Conservation (phyloP, 1,140 invertebrate genomes). For the Macrobrachium rosenbergii region DNA sequence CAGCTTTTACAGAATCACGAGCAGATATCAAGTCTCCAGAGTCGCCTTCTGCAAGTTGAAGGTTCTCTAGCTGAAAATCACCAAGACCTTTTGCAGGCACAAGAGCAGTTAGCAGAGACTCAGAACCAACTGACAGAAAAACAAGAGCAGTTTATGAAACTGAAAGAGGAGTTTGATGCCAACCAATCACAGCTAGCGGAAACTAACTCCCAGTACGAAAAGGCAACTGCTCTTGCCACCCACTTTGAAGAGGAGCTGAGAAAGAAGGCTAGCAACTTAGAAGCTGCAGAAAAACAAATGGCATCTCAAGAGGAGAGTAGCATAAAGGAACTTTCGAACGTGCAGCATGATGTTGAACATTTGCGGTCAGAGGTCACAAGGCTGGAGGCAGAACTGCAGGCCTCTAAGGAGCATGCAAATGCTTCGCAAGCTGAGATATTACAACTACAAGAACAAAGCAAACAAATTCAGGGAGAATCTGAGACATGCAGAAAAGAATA, state of each 20-base stretch:
- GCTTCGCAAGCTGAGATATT: slow-evolving; percentile 28
- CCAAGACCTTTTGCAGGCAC: slow-evolving; percentile 16
- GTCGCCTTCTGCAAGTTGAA: slow-evolving; percentile 37
- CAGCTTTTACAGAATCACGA: slow-evolving; percentile 29
- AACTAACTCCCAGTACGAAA: slow-evolving; percentile 38
- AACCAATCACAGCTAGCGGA: slow-evolving; percentile 23
- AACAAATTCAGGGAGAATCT: slow-evolving; percentile 43
- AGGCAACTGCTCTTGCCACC: slow-evolving; percentile 16
- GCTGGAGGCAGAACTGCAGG: slow-evolving; percentile 33
- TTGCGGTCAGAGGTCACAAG: slow-evolving; percentile 25
- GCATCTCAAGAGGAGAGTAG: slow-evolving; percentile 13
- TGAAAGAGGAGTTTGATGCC: slow-evolving; percentile 15
- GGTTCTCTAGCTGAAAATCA: slow-evolving; percentile 29
- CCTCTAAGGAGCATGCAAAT: slow-evolving; percentile 32
- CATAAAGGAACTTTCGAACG: slow-evolving; percentile 17
- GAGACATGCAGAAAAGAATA: slow-evolving; percentile 33
- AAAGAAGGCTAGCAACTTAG: slow-evolving; percentile 25
- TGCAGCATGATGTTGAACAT: slow-evolving; percentile 19
- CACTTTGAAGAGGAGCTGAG: slow-evolving; percentile 41
- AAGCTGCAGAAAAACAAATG: slow-evolving; percentile 29
- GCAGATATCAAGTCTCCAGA: slow-evolving; percentile 9
- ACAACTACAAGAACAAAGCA: slow-evolving; percentile 38
- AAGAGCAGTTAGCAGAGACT: slow-evolving; percentile 32
- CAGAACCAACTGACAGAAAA: slow-evolving; percentile 6
- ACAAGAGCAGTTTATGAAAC: slow-evolving; percentile 14